Base-by-base conservation (phyloP, 2,888 invertebrate species). In the Aelia acuminata region DNA sequence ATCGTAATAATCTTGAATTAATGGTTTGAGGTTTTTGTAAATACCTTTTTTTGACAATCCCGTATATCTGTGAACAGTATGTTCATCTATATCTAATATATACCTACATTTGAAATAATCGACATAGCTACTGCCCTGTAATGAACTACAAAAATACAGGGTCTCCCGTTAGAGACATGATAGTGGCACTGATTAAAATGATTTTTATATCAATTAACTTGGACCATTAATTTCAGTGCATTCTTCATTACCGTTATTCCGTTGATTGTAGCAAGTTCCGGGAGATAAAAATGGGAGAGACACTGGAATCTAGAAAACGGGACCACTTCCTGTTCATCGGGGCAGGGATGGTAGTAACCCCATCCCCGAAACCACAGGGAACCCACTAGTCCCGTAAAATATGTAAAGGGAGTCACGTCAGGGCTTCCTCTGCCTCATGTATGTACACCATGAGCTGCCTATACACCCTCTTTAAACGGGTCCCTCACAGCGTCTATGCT, bases 291-390 rank as follows among this genome's bases (percentile, higher is more conserved):
- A 4, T 4, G 26, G n/a, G 53, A n/a, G 10, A 57, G 26, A n/a
- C n/a, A n/a, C 11, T 13, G 15, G 3, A 57, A 31, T 70, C 31
- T 31, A 70, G 63, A 70, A 70, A 70, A 31, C 20, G 31, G 63
- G 31, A 70, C 63, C 63, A 70, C 63, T 70, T 70, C 63, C 63
- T 70, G 63, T 35, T 18, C 63, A 70, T 70, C 31, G 63, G 63
- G 35, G 18, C 63, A 4, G 20, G 63, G 63, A 35, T 35, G 20
- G 26, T 31, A 35, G 31, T 35, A 18, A 70, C 31, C 35, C 63
- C n/a, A 8, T 11, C 18, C 18, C 63, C 63, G 7, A 70, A 35
- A 70, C 63, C 63, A 35, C 63, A 70, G 31, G 0, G 63, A 70
- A 70, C 63, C 63, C 63, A 18, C 63, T 35, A 70, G 31, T 70